Conservation (phyloP, 2,113 vertebrate species). For the Columbina picui region DNA sequence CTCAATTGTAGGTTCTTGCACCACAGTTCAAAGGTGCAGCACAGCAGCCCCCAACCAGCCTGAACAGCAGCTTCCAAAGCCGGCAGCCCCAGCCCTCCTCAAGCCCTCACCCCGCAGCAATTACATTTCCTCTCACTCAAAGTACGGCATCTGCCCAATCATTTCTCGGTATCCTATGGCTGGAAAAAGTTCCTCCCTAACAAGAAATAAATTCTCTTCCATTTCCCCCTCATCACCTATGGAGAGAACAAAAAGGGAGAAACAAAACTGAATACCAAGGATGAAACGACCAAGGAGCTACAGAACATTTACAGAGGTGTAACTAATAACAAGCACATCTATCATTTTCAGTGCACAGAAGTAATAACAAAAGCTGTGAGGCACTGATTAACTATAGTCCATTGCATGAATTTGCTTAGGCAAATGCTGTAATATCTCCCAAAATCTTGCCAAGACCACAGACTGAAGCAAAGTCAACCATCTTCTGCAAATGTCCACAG, state of each 20-base stretch:
- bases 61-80: accelerated
- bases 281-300: not conserved
- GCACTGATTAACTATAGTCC: not conserved
- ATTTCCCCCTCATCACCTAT: not conserved
- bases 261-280: not conserved
- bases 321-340: not conserved
- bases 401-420: not conserved
- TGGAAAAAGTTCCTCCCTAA: not conserved
- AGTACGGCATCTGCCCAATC: not conserved
- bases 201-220: not conserved
- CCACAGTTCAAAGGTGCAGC: accelerated
- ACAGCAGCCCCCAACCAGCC: not conserved
- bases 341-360: not conserved
- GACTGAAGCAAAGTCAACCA: not conserved
- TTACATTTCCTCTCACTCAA: not conserved
- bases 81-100: not conserved
- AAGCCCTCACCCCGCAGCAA: not conserved
- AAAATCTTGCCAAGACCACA: not conserved
- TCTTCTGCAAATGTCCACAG: not conserved
- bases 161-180: not conserved
- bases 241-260: not conserved
- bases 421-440: not conserved
- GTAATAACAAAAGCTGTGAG: not conserved
- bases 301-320: not conserved
- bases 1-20: not conserved